phyloP scores from a whole-genome alignment of 2,888 invertebrate species.

The Athalia circularis region DNA sequence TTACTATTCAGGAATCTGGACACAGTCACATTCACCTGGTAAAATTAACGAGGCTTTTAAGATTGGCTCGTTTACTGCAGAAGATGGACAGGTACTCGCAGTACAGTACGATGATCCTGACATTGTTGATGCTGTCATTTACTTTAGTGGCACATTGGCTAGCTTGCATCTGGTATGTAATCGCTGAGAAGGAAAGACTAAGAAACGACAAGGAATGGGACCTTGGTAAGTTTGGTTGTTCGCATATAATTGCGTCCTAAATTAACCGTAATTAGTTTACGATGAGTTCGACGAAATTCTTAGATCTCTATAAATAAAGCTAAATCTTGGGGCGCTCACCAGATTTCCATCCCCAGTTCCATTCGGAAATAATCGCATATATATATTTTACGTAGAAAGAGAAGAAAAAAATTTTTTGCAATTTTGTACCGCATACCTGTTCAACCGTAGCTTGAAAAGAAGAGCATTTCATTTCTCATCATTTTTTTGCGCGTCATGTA shows the following conservation, averaged over 20 bases:
- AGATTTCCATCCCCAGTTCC: not conserved
- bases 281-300: not conserved
- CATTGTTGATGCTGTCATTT: slow-evolving; percentile 95
- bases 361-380: no score
- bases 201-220: slow-evolving; percentile 83
- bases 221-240: slow-evolving; percentile 81
- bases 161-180: slow-evolving; percentile 97
- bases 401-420: no score
- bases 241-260: not conserved
- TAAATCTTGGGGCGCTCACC: not conserved
- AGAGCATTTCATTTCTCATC: no score
- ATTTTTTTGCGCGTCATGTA: no score
- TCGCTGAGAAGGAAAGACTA: slow-evolving; percentile 91
- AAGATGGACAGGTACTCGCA: slow-evolving; percentile 98
- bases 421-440: no score
- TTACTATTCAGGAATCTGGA: slow-evolving; percentile 79
- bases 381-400: no score
- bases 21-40: slow-evolving; percentile 91
- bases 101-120: slow-evolving; percentile 95
- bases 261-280: slow-evolving; percentile 1
- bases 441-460: no score
- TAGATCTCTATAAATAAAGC: not conserved
- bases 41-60: slow-evolving; percentile 91
- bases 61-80: slow-evolving; percentile 92
- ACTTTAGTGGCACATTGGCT: slow-evolving; percentile 97